A percentile compares a stretch with the other conserved stretches of the same genome.
These are phyloP conservation scores for Peromyscus melanophrys DNA, from an alignment of 2,797 vertebrate genomes.

Conservation along the genomic window DNA sequence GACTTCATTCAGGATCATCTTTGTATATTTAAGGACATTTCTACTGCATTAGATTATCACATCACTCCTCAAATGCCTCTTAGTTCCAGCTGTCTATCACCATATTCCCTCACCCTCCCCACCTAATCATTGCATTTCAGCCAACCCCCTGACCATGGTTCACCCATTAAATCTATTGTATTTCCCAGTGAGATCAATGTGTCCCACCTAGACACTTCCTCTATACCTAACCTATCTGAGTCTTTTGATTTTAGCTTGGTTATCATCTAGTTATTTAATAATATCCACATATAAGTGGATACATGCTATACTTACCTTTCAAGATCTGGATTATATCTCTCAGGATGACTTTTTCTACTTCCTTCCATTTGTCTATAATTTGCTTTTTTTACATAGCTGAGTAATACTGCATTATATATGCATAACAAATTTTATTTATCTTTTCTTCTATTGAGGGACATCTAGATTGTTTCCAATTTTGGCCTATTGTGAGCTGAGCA, in stretches of 20 bases:
- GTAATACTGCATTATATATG: neutral
- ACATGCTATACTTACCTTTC: neutral
- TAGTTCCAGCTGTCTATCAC: neutral
- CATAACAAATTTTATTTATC: neutral
- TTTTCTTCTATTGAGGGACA: neutral
- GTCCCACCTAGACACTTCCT: neutral
- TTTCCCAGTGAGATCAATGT: neutral
- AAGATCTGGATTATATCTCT: neutral
- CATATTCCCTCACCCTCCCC: neutral
- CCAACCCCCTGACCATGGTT: neutral
- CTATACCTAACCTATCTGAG: fast-evolving
- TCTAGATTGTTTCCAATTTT: neutral
- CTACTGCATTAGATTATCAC: neutral
- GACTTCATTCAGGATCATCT: neutral
- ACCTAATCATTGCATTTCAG: neutral
- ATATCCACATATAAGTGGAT: neutral
- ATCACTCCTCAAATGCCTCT: neutral
- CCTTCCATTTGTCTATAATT: neutral
- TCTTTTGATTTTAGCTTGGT: too few species aligned
- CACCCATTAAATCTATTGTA: neutral
- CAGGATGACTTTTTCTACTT: neutral
- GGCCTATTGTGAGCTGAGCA: neutral
- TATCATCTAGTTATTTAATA: neutral
- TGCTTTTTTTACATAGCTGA: neutral
- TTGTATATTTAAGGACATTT: neutral